A percentile compares a stretch with the other conserved stretches of the same genome.
These are phyloP conservation scores for Caenorhabditis zanzibari DNA, from an alignment of 2,888 invertebrate species.

Conservation along the genomic window DNA sequence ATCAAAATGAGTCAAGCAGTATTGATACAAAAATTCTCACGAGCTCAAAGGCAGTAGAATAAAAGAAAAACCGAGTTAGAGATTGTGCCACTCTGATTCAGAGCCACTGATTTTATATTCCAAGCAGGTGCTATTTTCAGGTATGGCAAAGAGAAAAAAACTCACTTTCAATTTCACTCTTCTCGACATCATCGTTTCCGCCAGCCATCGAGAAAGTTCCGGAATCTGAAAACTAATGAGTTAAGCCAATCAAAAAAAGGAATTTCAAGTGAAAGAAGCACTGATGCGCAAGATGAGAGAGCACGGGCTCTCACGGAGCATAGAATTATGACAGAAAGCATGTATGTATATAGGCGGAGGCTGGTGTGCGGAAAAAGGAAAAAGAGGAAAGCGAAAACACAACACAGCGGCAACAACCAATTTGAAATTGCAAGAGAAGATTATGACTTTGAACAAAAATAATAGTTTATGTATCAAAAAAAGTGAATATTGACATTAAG, in stretches of 20 bases:
- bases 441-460: neutral
- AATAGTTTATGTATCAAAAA: constrained; percentile 5
- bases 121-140: constrained; percentile 12
- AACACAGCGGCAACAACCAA: constrained; percentile 32
- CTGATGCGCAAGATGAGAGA: constrained; percentile 15
- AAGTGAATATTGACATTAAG: constrained; percentile 4
- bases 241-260: constrained; percentile 1
- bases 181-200: constrained; percentile 26
- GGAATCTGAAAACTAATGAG: constrained; percentile 1
- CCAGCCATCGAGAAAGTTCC: neutral
- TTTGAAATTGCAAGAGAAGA: neutral
- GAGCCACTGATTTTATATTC: constrained; percentile 5
- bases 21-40: too few relatives aligned
- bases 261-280: too few relatives aligned
- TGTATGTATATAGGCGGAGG: constrained; percentile 39
- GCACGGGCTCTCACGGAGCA: constrained; percentile 15
- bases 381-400: constrained; percentile 2
- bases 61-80: neutral
- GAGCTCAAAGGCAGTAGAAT: too few relatives aligned
- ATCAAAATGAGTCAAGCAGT: neutral
- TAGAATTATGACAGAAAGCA: constrained; percentile 40
- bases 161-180: constrained; percentile 10
- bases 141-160: neutral
- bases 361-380: neutral
- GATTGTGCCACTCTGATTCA: neutral